Evolutionary conservation across 2,113 vertebrate species (phyloP).

Genomic region (Microcebus griseorufus): DNA sequence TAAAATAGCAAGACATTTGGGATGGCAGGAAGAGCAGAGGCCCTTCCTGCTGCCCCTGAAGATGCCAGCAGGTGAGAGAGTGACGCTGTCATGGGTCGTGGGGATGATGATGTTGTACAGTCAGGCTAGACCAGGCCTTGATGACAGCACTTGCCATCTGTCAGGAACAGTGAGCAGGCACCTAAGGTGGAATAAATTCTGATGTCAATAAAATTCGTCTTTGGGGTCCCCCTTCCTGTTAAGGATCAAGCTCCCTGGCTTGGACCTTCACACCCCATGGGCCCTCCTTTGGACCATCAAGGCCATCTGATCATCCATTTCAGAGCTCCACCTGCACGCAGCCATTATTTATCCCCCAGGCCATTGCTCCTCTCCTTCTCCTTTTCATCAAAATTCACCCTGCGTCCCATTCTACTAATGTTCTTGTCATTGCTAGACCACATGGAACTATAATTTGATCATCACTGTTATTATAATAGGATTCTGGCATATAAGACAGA

Average conservation of each 20-base stretch:
- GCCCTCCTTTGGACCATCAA: neutral
- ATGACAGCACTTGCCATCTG: neutral
- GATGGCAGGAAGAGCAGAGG: neutral
- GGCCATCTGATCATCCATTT: fast-evolving
- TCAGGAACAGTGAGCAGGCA: neutral
- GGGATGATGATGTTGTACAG: neutral
- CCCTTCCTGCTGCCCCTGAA: neutral
- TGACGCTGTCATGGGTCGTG: neutral
- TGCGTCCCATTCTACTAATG: neutral
- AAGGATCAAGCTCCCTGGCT: neutral
- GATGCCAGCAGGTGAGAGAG: too few relatives aligned
- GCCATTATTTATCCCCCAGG: neutral
- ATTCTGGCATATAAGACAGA: neutral
- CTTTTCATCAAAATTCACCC: neutral
- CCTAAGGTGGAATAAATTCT: neutral
- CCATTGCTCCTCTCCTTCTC: neutral
- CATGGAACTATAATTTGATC: neutral
- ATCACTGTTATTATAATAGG: neutral
- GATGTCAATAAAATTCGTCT: neutral
- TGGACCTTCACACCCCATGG: neutral
- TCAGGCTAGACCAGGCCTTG: neutral
- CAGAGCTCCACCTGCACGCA: neutral
- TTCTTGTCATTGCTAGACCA: neutral
- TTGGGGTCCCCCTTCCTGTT: neutral
- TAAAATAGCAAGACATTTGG: neutral